Evolutionary conservation across 2,888 invertebrate species (phyloP).

Genomic region (Rhimphoctona megacephalus): DNA sequence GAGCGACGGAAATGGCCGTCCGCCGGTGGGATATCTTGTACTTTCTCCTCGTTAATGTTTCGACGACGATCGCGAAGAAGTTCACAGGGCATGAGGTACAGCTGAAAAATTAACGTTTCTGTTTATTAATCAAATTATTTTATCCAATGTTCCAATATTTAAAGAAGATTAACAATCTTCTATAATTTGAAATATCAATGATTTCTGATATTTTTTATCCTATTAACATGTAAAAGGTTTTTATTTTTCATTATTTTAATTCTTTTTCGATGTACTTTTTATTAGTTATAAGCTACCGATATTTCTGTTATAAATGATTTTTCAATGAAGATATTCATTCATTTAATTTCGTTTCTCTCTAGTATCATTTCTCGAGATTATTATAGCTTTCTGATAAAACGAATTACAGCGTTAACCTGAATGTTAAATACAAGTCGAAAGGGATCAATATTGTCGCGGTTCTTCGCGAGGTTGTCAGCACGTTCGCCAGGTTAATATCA

Average conservation of each 20-base stretch:
- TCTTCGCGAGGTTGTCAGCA: conserved; percentile 55
- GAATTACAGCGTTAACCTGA: conserved; percentile 60
- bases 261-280: background rate
- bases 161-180: background rate
- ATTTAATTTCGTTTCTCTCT: conserved; percentile 34
- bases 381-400: conserved; percentile 55
- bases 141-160: background rate
- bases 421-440: conserved; percentile 49
- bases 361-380: conserved; percentile 35
- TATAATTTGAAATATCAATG: background rate
- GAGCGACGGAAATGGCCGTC: conserved; percentile 56
- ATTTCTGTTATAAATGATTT: background rate
- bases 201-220: background rate
- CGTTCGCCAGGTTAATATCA: conserved; percentile 42
- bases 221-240: background rate
- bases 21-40: conserved; percentile 47
- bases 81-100: conserved; percentile 73
- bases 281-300: background rate
- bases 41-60: conserved; percentile 47
- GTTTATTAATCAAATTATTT: background rate
- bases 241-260: background rate
- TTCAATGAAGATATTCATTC: conserved; percentile 31
- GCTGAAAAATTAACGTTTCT: conserved; percentile 56
- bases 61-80: conserved; percentile 65
- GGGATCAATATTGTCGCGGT: conserved; percentile 61